Conservation (phyloP, 2,888 invertebrate species). For the Stenolophus ochropezus region DNA sequence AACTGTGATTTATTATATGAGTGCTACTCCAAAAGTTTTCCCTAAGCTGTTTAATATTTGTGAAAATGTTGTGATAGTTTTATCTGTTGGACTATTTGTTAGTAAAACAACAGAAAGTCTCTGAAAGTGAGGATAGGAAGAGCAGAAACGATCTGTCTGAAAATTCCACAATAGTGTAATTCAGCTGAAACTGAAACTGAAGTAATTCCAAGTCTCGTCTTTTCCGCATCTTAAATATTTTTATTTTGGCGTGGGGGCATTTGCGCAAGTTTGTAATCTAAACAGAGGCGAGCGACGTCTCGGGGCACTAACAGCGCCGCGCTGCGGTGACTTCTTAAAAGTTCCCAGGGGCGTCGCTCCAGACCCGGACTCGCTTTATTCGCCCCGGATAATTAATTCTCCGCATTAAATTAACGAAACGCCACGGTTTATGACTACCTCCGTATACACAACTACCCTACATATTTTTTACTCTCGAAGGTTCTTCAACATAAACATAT, state of each 20-base stretch:
- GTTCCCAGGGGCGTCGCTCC: constrained; percentile 41
- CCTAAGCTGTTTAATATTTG: too few species aligned
- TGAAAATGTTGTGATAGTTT: too few species aligned
- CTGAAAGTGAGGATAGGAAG: too few species aligned
- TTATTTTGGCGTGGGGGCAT: neutral
- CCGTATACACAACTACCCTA: too few species aligned
- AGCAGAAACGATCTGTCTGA: neutral
- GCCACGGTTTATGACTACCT: neutral
- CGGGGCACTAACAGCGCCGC: constrained; percentile 15
- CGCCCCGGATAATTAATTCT: constrained; percentile 43
- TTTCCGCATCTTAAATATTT: constrained; percentile 29
- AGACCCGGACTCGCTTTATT: constrained; percentile 37
- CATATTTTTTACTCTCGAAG: too few species aligned
- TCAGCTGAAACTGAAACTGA: neutral
- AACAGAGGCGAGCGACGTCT: neutral
- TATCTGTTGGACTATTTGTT: too few species aligned
- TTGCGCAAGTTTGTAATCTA: constrained; percentile 23
- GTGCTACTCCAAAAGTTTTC: too few species aligned
- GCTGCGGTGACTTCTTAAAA: constrained; percentile 55
- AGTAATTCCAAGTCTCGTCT: constrained; percentile 13
- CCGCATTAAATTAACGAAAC: constrained; percentile 13
- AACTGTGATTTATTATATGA: too few species aligned
- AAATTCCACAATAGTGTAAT: neutral
- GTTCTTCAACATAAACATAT: too few species aligned
- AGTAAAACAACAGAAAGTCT: too few species aligned